phyloP scores from a whole-genome alignment of 2,797 vertebrate species.

The Podarcis lilfordi region DNA sequence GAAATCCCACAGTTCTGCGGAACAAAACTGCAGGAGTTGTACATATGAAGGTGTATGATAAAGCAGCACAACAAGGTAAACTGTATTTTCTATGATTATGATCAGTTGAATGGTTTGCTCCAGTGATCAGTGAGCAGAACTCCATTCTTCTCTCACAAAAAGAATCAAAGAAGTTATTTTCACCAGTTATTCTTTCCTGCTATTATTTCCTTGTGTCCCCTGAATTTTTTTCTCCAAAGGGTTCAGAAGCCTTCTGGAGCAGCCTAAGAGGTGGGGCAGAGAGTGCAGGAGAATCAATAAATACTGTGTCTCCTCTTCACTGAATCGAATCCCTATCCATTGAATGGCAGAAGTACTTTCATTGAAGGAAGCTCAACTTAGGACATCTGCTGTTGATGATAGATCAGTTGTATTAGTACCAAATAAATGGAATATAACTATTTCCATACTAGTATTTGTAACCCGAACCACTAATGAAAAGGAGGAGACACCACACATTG shows the following conservation, averaged over 20 bases:
- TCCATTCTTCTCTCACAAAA: not conserved
- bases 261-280: not conserved
- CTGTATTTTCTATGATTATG: not conserved
- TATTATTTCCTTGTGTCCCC: not conserved
- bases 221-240: not conserved
- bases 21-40: conserved; percentile 95
- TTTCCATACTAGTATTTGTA: not conserved
- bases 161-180: not conserved
- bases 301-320: not conserved
- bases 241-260: not conserved
- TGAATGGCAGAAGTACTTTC: not conserved
- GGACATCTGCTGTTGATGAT: not conserved
- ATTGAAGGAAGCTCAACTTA: not conserved
- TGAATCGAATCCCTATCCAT: not conserved
- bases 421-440: not conserved
- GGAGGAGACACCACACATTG: no score
- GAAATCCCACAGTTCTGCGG: conserved; percentile 84
- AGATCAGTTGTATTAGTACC: not conserved
- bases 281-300: not conserved
- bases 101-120: not conserved
- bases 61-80: conserved; percentile 92
- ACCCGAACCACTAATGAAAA: no score
- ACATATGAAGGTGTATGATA: conserved; percentile 97
- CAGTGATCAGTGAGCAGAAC: not conserved
- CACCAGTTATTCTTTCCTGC: not conserved